Base-by-base conservation (phyloP, 2,888 invertebrate species). In the Bugula neritina region DNA sequence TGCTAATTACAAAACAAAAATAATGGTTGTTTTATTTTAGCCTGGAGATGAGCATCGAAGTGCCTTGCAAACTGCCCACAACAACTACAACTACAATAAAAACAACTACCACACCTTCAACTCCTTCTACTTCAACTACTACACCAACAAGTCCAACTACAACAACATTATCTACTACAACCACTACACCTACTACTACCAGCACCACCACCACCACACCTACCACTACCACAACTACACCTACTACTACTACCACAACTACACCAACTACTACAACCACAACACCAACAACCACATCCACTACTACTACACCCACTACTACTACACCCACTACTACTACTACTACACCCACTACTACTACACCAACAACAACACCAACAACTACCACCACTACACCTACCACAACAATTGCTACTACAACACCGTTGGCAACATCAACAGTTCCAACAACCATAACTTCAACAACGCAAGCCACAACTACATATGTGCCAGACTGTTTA, bases 271-370 rank as follows among this genome's bases (percentile, higher is more conserved):
- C 63, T 5, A 29, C 63, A 2, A 31, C 63, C 5, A 63, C 63
- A 63, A 63, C 63, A 2, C 21, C 63, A 13, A 63, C 63, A 2
- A 63, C 63, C 13, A 25, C 63, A 13, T 31, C 63, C 2, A 63
- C 63, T 5, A 63, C 63, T 5, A 25, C 63, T 31, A 63, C 34
- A 10, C 27, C 29, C 27, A 27, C 63, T 31, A 25, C 63, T 29
- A 63, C 31, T 10, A 25, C 63, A 63, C 27, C 63, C 34, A 63
- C 63, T 34, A 63, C 63, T 2, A 2, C 63, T 29, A 63, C 63
- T 27, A 63, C 29, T 10, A 63, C 63, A 31, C 21, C 63, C 27
- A 21, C 63, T 25, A 63, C 63, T 29, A 63, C 63, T 3, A 29
- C 63, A 13, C 27, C 63, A 13, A 25, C 63, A 29, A 63, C 63